phyloP scores from a whole-genome alignment of 2,888 invertebrate genomes.

The Stomorhina lunata region DNA sequence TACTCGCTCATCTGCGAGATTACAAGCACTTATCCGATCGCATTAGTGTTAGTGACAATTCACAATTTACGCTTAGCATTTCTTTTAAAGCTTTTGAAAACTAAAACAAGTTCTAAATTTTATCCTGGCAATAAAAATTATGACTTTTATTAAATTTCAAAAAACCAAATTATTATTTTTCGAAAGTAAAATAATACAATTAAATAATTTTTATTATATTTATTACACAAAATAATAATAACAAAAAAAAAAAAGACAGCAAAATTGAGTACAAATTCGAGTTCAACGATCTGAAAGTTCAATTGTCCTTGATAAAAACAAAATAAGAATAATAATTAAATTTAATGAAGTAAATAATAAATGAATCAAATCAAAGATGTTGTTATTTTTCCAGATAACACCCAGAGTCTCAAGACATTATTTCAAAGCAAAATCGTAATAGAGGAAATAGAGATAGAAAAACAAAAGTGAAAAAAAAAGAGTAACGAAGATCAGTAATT shows the following conservation, averaged over 20 bases:
- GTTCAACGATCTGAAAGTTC: conserved; percentile 41
- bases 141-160: background rate
- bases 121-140: too few relatives aligned
- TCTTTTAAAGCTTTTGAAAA: too few relatives aligned
- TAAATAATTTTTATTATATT: background rate
- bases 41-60: too few relatives aligned
- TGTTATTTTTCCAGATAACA: background rate
- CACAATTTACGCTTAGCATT: too few relatives aligned
- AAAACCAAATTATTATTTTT: background rate
- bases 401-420: too few relatives aligned
- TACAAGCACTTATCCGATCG: too few relatives aligned
- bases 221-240: background rate
- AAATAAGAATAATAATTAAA: background rate
- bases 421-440: background rate
- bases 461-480: background rate
- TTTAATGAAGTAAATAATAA: background rate
- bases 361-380: background rate
- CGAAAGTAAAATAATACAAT: conserved; percentile 4
- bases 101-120: too few relatives aligned
- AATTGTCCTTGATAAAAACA: conserved; percentile 29
- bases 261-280: background rate
- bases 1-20: too few relatives aligned
- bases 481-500: background rate
- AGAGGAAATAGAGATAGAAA: background rate
- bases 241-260: conserved; percentile 2